Evolutionary conservation across 2,797 vertebrate species (phyloP).

Genomic region (Yasuhikotakia modesta): DNA sequence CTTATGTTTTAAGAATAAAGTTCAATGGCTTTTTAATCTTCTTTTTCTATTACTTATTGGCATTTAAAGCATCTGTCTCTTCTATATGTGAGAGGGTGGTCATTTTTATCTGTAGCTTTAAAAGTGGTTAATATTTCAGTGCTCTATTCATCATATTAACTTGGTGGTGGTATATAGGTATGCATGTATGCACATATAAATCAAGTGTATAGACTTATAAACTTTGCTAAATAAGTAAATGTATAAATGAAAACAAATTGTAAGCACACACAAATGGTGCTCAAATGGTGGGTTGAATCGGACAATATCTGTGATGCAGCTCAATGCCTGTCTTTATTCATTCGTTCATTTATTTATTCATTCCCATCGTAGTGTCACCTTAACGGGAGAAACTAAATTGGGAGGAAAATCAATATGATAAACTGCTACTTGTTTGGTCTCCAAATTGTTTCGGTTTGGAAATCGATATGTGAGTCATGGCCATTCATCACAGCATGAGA

Average conservation of each 20-base stretch:
- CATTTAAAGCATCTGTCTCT: too few relatives aligned
- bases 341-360: slow-evolving; percentile 40
- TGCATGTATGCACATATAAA: slow-evolving; percentile 1
- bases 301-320: slow-evolving; percentile 64
- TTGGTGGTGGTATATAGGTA: slow-evolving; percentile 10
- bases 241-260: slow-evolving; percentile 41
- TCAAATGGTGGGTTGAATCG: slow-evolving; percentile 37
- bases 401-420: slow-evolving; percentile 84
- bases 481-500: slow-evolving; percentile 79
- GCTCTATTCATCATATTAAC: slow-evolving; percentile 33
- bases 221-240: slow-evolving; percentile 9
- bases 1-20: too few relatives aligned
- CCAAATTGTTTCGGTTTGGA: slow-evolving; percentile 87
- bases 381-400: slow-evolving; percentile 77
- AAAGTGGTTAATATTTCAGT: background rate
- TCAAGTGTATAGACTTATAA: background rate
- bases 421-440: slow-evolving; percentile 84
- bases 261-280: slow-evolving; percentile 8
- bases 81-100: too few relatives aligned
- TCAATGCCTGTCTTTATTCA: slow-evolving; percentile 53
- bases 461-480: slow-evolving; percentile 78
- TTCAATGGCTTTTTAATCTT: too few relatives aligned
- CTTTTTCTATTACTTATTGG: too few relatives aligned
- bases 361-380: slow-evolving; percentile 73
- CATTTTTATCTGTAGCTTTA: background rate